Conservation (phyloP, 2,113 vertebrate species). For the Cynocephalus volans region DNA sequence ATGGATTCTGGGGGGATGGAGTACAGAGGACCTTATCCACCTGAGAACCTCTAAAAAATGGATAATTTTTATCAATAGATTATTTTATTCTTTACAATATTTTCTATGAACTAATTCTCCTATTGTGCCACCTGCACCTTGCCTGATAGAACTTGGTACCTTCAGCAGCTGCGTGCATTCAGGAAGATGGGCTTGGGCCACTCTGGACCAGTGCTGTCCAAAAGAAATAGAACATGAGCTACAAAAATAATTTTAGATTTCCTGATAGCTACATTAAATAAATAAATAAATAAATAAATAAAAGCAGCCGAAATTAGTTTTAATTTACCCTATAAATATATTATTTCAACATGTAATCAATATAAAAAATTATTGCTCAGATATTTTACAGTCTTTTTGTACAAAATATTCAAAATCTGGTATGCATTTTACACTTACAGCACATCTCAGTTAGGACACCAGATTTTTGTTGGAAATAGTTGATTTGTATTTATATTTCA, state of each 20-base stretch:
- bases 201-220: background rate
- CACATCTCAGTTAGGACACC: background rate
- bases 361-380: background rate
- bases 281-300: too few species aligned
- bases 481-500: background rate
- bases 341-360: background rate
- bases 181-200: background rate
- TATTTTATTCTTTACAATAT: conserved; percentile 1
- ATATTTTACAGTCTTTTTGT: background rate
- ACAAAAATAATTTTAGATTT: background rate
- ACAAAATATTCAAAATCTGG: conserved; percentile 21
- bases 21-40: background rate
- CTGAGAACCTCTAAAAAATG: background rate
- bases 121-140: background rate
- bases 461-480: background rate
- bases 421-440: background rate
- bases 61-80: background rate
- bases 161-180: background rate
- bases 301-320: background rate
- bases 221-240: background rate
- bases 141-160: background rate
- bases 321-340: background rate
- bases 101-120: background rate
- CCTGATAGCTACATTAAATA: background rate
- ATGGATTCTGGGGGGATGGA: too few species aligned